phyloP scores from a whole-genome alignment of 2,888 invertebrate genomes.

The Teinopalpus imperialis region DNA sequence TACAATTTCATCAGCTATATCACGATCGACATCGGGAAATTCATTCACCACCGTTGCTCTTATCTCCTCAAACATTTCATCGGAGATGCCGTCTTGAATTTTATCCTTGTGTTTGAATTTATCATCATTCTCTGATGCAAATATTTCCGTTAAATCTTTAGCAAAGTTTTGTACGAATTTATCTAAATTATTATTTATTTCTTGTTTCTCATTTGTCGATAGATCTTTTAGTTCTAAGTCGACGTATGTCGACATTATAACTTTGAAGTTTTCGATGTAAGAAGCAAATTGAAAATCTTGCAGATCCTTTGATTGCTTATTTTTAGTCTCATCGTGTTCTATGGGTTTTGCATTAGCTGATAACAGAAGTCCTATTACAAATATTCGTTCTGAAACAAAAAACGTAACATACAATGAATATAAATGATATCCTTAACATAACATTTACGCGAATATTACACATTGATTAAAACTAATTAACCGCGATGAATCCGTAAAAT shows the following conservation, averaged over 20 bases:
- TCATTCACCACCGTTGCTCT: slow-evolving; percentile 33
- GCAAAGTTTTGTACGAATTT: slow-evolving; percentile 41
- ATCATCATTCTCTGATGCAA: slow-evolving; percentile 25
- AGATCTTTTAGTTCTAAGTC: slow-evolving; percentile 34
- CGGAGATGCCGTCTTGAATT: slow-evolving; percentile 32
- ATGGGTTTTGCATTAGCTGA: neutral
- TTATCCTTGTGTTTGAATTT: slow-evolving; percentile 17
- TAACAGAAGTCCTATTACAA: neutral
- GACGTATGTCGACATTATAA: slow-evolving; percentile 35
- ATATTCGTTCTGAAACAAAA: slow-evolving; percentile 3
- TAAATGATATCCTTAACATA: too few species aligned
- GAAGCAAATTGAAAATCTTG: slow-evolving; percentile 22
- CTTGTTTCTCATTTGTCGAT: slow-evolving; percentile 31
- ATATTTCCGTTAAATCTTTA: slow-evolving; percentile 36
- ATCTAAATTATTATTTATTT: slow-evolving; percentile 35
- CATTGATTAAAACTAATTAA: too few species aligned
- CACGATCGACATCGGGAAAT: slow-evolving; percentile 33
- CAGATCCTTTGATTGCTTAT: neutral
- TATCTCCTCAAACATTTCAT: slow-evolving; percentile 36
- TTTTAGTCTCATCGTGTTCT: neutral
- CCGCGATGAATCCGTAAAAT: too few species aligned
- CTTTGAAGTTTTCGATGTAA: slow-evolving; percentile 38
- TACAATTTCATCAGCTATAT: slow-evolving; percentile 34
- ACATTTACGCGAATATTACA: too few species aligned
- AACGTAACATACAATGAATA: too few species aligned